These are phyloP conservation scores for Tiliacea aurago DNA, from an alignment of 2,888 invertebrate species.

Conservation along the genomic window DNA sequence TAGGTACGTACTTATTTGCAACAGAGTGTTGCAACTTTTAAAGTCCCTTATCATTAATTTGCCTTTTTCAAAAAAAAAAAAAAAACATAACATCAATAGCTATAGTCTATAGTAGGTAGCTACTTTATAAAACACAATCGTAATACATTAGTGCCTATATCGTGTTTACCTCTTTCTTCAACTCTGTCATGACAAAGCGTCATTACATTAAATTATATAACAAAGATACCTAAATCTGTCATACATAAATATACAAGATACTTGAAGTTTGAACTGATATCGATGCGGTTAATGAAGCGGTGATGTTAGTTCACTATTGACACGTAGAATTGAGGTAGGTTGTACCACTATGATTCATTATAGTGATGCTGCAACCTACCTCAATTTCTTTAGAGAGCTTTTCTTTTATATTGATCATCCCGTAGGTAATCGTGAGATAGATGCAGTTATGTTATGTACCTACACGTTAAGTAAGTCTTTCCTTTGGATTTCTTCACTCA, in stretches of 20 bases:
- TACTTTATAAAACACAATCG: not conserved
- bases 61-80: not conserved
- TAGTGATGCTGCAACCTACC: conserved; percentile 61
- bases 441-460: conserved; percentile 8
- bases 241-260: conserved; percentile 17
- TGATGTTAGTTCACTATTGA: conserved; percentile 2
- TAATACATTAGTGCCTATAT: not conserved
- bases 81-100: not conserved
- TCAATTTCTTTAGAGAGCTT: conserved; percentile 54
- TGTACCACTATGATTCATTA: too few relatives aligned
- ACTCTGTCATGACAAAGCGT: conserved; percentile 5
- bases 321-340: too few relatives aligned
- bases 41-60: not conserved
- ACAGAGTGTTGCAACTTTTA: not conserved
- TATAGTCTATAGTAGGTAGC: not conserved
- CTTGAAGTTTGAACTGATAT: conserved; percentile 11
- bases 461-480: not conserved
- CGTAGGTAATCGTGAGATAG: conserved; percentile 15
- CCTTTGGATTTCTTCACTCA: not conserved
- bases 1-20: not conserved
- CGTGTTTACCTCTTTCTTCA: conserved; percentile 18
- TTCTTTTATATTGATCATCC: conserved; percentile 41
- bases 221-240: conserved; percentile 24
- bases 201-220: conserved; percentile 23
- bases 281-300: conserved; percentile 11